Conservation (phyloP, 2,113 vertebrate species). For the Carassius gibelio region DNA sequence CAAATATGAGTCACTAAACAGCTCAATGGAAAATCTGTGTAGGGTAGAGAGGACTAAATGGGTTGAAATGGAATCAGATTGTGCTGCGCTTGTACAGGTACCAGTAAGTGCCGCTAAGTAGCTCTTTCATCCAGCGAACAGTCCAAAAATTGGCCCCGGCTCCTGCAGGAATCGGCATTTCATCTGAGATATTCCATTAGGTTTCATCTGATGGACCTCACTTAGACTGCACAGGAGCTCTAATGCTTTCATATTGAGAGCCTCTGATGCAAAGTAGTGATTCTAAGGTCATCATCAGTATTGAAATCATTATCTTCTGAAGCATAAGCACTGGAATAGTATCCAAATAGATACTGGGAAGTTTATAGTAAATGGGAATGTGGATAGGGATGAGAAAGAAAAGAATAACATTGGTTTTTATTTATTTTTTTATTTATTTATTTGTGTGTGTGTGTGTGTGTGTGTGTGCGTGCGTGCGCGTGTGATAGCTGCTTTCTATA, state of each 20-base stretch:
- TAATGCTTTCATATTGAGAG: neutral
- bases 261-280: neutral
- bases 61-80: slow-evolving; percentile 26
- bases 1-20: slow-evolving; percentile 29
- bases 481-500: neutral
- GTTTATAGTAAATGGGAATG: neutral
- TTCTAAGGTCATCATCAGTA: neutral
- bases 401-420: neutral
- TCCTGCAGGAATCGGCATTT: slow-evolving; percentile 21
- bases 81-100: slow-evolving; percentile 8
- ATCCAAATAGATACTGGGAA: neutral
- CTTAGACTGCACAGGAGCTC: neutral
- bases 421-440: too few species aligned
- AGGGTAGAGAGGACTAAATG: slow-evolving; percentile 15
- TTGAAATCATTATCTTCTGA: neutral
- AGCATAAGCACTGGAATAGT: neutral
- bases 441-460: too few species aligned
- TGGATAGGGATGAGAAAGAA: neutral
- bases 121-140: slow-evolving; percentile 20
- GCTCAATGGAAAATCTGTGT: neutral
- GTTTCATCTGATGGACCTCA: slow-evolving; percentile 11
- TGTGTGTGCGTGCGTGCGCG: neutral
- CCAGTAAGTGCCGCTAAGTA: slow-evolving; percentile 42
- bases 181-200: slow-evolving; percentile 31
- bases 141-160: slow-evolving; percentile 14